Evolutionary conservation across 2,113 vertebrate species (phyloP).

Genomic region (Sebastes fasciatus): DNA sequence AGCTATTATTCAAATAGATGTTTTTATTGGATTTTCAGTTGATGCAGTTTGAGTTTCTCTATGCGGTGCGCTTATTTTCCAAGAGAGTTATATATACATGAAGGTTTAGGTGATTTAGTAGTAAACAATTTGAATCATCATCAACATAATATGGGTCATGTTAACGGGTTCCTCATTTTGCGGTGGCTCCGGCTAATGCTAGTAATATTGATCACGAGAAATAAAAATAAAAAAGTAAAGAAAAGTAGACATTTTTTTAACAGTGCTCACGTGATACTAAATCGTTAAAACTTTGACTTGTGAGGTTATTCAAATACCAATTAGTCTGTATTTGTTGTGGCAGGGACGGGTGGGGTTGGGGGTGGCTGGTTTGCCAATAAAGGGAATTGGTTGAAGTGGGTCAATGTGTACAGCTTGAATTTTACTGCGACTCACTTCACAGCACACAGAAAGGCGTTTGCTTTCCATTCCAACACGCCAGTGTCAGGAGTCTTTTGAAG

Average conservation of each 20-base stretch:
- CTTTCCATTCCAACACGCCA: slow-evolving; percentile 54
- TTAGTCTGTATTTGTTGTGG: slow-evolving; percentile 34
- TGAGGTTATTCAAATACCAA: slow-evolving; percentile 29
- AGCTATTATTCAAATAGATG: no score
- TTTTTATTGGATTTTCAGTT: background rate
- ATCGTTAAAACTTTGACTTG: background rate
- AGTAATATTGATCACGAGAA: background rate
- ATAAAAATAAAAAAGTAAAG: background rate
- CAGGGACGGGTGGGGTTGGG: background rate
- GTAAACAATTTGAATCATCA: background rate
- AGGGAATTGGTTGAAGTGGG: slow-evolving; percentile 35
- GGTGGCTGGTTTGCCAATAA: slow-evolving; percentile 7
- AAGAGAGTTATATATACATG: background rate
- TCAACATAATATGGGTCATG: background rate
- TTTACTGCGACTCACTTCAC: slow-evolving; percentile 45
- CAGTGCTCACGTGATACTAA: background rate
- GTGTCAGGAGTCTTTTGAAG: slow-evolving; percentile 51
- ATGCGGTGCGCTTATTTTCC: background rate
- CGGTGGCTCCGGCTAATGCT: background rate
- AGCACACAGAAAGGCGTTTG: slow-evolving; percentile 58
- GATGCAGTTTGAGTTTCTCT: background rate
- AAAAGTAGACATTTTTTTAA: background rate
- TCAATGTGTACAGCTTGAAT: slow-evolving; percentile 55
- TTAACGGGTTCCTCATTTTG: background rate
- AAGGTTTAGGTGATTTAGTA: background rate